phyloP scores from a whole-genome alignment of 1,140 invertebrate species.

The Bombus pascuorum region DNA sequence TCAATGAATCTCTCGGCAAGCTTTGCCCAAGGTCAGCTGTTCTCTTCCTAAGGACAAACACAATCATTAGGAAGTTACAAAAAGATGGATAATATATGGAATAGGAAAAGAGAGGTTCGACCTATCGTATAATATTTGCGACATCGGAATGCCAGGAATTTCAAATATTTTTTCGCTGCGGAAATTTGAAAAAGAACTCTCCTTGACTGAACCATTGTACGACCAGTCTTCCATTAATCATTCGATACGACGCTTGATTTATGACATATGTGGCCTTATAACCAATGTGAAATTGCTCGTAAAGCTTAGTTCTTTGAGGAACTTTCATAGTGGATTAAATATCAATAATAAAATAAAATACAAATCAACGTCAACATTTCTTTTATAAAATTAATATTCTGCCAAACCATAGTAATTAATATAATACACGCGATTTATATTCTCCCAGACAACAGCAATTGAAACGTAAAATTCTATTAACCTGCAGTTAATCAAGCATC shows the following conservation, averaged over 20 bases:
- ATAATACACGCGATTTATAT: background rate
- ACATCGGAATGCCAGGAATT: background rate
- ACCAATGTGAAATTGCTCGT: background rate
- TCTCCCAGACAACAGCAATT: background rate
- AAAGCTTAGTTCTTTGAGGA: background rate
- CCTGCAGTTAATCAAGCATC: background rate
- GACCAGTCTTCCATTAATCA: constrained; percentile 5
- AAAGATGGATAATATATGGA: constrained; percentile 3
- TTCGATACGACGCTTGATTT: background rate
- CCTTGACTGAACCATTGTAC: background rate
- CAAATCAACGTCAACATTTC: too few relatives aligned
- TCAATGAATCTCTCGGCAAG: constrained; percentile 24
- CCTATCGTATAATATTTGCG: background rate
- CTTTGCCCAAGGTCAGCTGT: constrained; percentile 52
- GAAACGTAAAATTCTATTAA: background rate
- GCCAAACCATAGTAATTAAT: background rate
- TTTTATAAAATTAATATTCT: too few relatives aligned
- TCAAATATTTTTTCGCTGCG: background rate
- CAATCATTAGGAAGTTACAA: constrained; percentile 24
- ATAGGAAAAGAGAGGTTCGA: background rate
- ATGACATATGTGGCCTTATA: background rate
- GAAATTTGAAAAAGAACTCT: background rate
- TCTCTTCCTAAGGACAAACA: constrained; percentile 32
- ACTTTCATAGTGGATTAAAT: too few relatives aligned
- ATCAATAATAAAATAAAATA: too few relatives aligned